Conservation (phyloP, 2,797 vertebrate genomes). For the Leontopithecus rosalia region DNA sequence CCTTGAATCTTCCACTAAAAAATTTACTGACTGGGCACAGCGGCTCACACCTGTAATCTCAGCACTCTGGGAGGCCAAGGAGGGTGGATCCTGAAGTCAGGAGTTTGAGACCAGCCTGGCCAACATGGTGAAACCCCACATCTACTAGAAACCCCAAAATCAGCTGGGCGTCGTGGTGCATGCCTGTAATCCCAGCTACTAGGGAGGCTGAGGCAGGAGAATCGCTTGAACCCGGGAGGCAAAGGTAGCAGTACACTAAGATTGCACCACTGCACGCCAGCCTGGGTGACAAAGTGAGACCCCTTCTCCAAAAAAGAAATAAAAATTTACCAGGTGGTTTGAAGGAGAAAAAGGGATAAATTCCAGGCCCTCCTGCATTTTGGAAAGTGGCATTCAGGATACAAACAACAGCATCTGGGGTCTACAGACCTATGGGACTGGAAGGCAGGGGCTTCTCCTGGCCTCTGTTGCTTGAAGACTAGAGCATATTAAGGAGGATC, state of each 20-base stretch:
- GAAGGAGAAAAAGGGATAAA: background rate
- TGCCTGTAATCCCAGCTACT: background rate
- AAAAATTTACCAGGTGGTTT: background rate
- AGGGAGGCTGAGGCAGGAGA: background rate
- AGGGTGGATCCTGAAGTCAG: background rate
- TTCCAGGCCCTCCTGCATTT: background rate
- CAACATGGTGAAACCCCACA: background rate
- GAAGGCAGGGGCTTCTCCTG: accelerated
- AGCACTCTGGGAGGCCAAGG: background rate
- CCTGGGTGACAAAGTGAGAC: background rate
- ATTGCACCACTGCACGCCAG: background rate
- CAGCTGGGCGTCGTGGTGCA: background rate
- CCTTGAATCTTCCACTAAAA: background rate
- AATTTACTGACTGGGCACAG: background rate
- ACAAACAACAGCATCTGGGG: background rate
- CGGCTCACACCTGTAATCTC: background rate
- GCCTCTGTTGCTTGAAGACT: accelerated
- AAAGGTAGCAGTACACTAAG: accelerated
- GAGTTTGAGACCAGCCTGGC: background rate
- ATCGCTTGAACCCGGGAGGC: accelerated
- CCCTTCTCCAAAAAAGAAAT: background rate
- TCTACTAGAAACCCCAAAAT: background rate
- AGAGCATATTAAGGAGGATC: background rate
- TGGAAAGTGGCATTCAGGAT: background rate
- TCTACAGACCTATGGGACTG: background rate